Percentiles rank a stretch among this genome's conserved stretches.
These are phyloP conservation scores for Epizoanthus ramosus DNA, from an alignment of 92 coral and sea anemone species.

Conservation along the genomic window DNA sequence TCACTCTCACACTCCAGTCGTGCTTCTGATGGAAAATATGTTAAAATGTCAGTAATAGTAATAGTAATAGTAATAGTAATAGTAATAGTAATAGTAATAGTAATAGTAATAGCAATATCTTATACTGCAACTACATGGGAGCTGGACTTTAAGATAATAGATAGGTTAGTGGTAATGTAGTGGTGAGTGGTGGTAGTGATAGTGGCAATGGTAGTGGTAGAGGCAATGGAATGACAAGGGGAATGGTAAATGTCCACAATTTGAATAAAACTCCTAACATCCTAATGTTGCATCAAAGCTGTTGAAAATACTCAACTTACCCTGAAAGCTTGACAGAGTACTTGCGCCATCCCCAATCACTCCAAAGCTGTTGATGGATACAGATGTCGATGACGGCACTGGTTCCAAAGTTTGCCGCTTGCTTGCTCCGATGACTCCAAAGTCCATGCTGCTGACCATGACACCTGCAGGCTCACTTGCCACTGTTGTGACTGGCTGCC, in stretches of 20 bases:
- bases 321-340: conserved; percentile 57
- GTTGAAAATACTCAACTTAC: conserved; percentile 31
- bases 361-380: conserved; percentile 63
- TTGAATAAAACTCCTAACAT: not conserved
- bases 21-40: conserved; percentile 55
- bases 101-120: no score
- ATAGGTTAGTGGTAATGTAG: no score
- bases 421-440: conserved; percentile 63
- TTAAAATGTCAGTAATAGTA: not conserved
- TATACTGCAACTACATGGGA: no score
- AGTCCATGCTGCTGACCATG: conserved; percentile 35
- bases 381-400: not conserved
- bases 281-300: not conserved
- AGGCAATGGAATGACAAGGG: no score
- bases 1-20: conserved; percentile 56
- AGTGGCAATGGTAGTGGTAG: no score
- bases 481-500: conserved; percentile 50
- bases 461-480: conserved; percentile 44
- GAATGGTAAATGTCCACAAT: no score
- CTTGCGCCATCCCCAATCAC: conserved; percentile 79
- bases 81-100: no score
- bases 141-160: no score
- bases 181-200: no score
- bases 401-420: conserved; percentile 23
- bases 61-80: no score